Percentiles rank a stretch among this genome's conserved stretches.
Conservation (phyloP, 1,140 invertebrate genomes). For the Drosophila asahinai region DNA sequence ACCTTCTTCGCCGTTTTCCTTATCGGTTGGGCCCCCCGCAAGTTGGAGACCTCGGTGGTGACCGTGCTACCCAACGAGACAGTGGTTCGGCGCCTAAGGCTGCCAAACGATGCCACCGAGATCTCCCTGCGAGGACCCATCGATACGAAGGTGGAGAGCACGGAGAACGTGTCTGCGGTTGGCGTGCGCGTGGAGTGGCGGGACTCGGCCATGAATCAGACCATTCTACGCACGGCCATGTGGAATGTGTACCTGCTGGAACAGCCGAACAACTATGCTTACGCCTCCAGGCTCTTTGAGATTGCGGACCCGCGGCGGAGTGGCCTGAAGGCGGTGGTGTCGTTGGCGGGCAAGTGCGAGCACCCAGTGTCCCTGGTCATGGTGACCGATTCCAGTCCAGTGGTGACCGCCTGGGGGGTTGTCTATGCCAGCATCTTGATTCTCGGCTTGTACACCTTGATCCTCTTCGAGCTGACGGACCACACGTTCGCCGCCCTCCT, state of each 20-base stretch:
- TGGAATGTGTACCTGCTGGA: constrained; percentile 13
- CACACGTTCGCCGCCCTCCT: constrained; percentile 92
- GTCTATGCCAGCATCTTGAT: constrained; percentile 90
- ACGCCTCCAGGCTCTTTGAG: neutral
- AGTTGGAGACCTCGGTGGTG: neutral
- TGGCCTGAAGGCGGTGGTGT: neutral
- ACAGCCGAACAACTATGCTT: neutral
- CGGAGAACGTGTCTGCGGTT: neutral
- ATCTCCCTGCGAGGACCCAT: constrained; percentile 1
- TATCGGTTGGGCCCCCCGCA: neutral
- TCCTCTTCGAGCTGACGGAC: constrained; percentile 93
- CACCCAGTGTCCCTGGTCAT: constrained; percentile 22
- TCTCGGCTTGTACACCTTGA: constrained; percentile 90
- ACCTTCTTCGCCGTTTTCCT: neutral
- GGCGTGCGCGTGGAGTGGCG: neutral
- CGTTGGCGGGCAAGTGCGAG: neutral
- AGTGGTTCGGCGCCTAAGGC: neutral
- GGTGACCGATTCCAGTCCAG: constrained; percentile 3
- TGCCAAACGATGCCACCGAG: neutral
- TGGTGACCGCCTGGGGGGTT: constrained; percentile 85
- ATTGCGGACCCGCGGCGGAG: rapidly evolving
- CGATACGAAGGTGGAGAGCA: rapidly evolving
- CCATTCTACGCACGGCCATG: neutral
- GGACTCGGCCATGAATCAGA: neutral
- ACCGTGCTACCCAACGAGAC: neutral